Percentiles rank a stretch among this genome's conserved stretches.
Evolutionary conservation across 1,140 invertebrate genomes (phyloP).

Genomic region (Coboldia fuscipes): DNA sequence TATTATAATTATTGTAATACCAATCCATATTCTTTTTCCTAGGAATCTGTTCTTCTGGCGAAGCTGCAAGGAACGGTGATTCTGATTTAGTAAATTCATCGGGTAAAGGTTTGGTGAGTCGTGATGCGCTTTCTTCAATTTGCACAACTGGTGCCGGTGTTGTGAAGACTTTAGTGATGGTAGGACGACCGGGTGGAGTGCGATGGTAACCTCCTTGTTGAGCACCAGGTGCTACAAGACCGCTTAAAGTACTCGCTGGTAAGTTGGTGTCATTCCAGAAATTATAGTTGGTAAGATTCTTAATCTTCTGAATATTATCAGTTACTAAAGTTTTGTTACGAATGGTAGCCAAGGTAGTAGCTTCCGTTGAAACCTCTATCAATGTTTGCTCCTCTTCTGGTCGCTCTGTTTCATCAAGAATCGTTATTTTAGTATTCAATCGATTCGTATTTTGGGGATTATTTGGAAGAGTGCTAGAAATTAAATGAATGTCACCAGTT

Average conservation of each 20-base stretch:
- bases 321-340: neutral
- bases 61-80: too few species aligned
- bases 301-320: neutral
- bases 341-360: neutral
- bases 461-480: too few species aligned
- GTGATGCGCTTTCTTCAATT: neutral
- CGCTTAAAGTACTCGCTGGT: slow-evolving; percentile 3
- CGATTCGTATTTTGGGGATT: too few species aligned
- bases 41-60: slow-evolving; percentile 8
- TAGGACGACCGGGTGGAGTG: slow-evolving; percentile 25
- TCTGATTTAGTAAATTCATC: too few species aligned
- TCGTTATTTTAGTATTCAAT: neutral
- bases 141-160: slow-evolving; percentile 10
- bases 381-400: neutral
- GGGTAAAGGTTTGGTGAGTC: neutral
- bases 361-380: neutral
- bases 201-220: slow-evolving; percentile 4
- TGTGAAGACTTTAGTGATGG: slow-evolving; percentile 38
- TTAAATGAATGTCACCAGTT: too few species aligned
- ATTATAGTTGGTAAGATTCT: neutral
- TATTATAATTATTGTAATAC: slow-evolving; percentile 54
- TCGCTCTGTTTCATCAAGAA: neutral
- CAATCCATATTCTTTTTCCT: slow-evolving; percentile 34
- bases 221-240: slow-evolving; percentile 1
- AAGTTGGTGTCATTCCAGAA: neutral